These are phyloP conservation scores for Drosophila aff. DNA, from an alignment of 1,140 invertebrate species.

Conservation along the genomic window DNA sequence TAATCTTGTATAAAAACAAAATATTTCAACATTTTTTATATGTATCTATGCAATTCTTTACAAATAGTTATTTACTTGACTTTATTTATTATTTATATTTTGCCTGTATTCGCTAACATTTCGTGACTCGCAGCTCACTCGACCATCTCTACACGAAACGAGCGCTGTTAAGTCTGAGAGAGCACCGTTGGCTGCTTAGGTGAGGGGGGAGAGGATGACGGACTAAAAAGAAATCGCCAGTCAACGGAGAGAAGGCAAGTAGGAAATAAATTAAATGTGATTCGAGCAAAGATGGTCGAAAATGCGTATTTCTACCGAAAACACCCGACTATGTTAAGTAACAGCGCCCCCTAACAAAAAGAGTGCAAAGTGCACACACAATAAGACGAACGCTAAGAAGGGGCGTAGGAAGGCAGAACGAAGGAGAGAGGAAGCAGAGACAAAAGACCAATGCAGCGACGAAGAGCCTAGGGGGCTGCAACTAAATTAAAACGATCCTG, in stretches of 20 bases:
- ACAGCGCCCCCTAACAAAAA: slow-evolving; percentile 32
- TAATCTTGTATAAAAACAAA: neutral
- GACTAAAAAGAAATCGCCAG: slow-evolving; percentile 57
- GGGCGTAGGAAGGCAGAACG: neutral
- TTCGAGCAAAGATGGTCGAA: slow-evolving; percentile 39
- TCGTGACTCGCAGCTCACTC: slow-evolving; percentile 3
- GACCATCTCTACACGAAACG: slow-evolving; percentile 5
- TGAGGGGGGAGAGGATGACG: slow-evolving; percentile 24
- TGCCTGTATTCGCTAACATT: neutral
- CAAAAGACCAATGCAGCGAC: slow-evolving; percentile 56
- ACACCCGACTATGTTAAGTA: slow-evolving; percentile 45
- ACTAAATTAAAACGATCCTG: slow-evolving; percentile 15
- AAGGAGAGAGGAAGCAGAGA: slow-evolving; percentile 11
- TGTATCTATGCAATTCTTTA: neutral
- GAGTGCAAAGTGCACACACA: slow-evolving; percentile 62
- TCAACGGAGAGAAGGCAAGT: slow-evolving; percentile 44
- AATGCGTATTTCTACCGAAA: slow-evolving; percentile 50
- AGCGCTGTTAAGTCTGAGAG: slow-evolving; percentile 23
- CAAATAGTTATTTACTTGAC: too few relatives aligned
- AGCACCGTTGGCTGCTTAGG: slow-evolving; percentile 19
- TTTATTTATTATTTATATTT: too few relatives aligned
- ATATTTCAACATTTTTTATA: neutral
- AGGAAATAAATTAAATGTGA: slow-evolving; percentile 62
- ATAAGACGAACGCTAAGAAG: slow-evolving; percentile 37
- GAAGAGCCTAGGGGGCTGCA: slow-evolving; percentile 6